phyloP scores from a whole-genome alignment of 2,888 invertebrate genomes.

The Drosophila atroscutellata region DNA sequence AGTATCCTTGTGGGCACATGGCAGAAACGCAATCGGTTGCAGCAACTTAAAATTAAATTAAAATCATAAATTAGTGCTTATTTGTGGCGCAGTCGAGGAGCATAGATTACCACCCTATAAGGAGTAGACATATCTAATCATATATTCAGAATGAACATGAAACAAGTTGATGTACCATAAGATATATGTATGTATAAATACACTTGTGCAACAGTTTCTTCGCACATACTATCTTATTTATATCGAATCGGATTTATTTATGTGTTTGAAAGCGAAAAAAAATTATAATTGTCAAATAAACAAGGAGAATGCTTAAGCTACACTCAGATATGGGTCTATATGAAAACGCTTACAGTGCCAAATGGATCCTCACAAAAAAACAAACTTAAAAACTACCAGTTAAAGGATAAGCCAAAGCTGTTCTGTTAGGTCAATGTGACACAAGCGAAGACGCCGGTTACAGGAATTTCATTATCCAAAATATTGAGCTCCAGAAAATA shows the following conservation, averaged over 20 bases:
- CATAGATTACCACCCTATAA: no score
- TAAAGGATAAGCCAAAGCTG: neutral
- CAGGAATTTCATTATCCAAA: slow-evolving; percentile 51
- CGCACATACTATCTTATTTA: no score
- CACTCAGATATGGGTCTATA: neutral
- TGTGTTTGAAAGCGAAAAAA: slow-evolving; percentile 67
- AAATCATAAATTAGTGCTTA: neutral
- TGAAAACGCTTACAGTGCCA: slow-evolving; percentile 55
- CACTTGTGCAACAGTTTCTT: no score
- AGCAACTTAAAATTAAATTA: neutral
- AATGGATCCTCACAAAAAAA: slow-evolving; percentile 56
- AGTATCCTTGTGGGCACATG: neutral
- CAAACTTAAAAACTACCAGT: neutral
- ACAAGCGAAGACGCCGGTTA: slow-evolving; percentile 60
- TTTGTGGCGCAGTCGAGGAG: neutral
- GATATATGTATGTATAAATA: neutral
- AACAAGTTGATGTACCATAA: neutral
- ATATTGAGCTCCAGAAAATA: slow-evolving; percentile 63
- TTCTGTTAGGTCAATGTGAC: slow-evolving; percentile 53
- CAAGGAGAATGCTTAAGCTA: slow-evolving; percentile 12
- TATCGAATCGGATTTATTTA: neutral
- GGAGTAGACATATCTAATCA: neutral
- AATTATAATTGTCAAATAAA: slow-evolving; percentile 27
- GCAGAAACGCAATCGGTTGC: neutral
- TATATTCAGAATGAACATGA: neutral